Conservation (phyloP, 2,888 invertebrate genomes). For the Meteorus cinctellus region DNA sequence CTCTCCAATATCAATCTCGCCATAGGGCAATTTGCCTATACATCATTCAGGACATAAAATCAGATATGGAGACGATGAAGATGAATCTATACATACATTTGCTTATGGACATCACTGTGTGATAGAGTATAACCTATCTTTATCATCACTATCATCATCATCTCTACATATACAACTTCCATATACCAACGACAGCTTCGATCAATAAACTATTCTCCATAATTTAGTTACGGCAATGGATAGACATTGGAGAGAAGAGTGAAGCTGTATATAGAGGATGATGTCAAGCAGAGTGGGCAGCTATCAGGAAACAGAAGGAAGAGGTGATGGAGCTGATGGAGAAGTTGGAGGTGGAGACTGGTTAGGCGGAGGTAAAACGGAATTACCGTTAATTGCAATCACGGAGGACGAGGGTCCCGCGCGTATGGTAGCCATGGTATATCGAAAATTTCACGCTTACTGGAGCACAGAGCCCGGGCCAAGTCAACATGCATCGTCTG, state of each 20-base stretch:
- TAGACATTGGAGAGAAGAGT: conserved; percentile 30
- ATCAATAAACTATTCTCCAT: conserved; percentile 62
- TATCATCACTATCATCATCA: neutral
- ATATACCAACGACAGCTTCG: conserved; percentile 29
- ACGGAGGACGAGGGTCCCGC: conserved; percentile 40
- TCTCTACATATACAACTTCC: neutral
- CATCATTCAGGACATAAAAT: conserved; percentile 2
- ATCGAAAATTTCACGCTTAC: conserved; percentile 47
- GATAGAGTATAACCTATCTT: neutral
- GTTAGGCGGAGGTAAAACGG: conserved; percentile 54
- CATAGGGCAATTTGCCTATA: conserved; percentile 11
- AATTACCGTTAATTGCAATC: conserved; percentile 62
- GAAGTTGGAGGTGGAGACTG: conserved; percentile 16
- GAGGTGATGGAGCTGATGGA: conserved; percentile 25
- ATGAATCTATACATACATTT: conserved; percentile 7
- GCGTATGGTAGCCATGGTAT: conserved; percentile 30
- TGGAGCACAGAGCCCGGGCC: conserved; percentile 33
- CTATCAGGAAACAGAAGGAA: neutral
- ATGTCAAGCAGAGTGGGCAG: conserved; percentile 1
- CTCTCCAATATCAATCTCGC: conserved; percentile 37
- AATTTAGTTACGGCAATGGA: conserved; percentile 53
- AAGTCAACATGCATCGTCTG: conserved; percentile 27
- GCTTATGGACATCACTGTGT: neutral
- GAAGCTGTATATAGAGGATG: conserved; percentile 19
- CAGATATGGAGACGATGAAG: neutral